Conservation (phyloP, 2,888 invertebrate genomes). For the Pachliopta kotzebuea region DNA sequence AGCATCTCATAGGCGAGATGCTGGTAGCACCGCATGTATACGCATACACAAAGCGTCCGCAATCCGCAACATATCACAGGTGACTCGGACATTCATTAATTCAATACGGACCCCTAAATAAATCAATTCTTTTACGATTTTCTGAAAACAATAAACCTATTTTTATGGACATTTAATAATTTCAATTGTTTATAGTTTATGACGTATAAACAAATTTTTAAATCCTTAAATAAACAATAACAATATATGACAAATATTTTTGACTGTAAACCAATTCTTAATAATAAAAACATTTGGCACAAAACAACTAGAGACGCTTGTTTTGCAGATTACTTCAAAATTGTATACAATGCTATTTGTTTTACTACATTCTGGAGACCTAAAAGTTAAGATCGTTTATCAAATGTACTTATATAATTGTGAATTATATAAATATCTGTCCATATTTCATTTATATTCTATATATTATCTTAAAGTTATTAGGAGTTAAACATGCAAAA, state of each 20-base stretch:
- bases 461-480: background rate
- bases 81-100: conserved; percentile 25
- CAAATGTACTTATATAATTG: background rate
- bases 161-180: background rate
- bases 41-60: conserved; percentile 39
- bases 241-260: too few species aligned
- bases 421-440: background rate
- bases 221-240: too few species aligned
- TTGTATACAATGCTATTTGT: background rate
- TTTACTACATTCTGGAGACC: too few species aligned
- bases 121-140: too few species aligned
- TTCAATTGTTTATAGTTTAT: background rate
- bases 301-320: background rate
- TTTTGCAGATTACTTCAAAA: background rate
- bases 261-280: background rate
- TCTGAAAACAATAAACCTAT: background rate
- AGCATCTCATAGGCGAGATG: conserved; percentile 62
- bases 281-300: background rate
- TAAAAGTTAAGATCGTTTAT: too few species aligned
- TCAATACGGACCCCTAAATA: too few species aligned
- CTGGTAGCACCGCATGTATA: conserved; percentile 50
- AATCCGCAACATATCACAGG: conserved; percentile 29
- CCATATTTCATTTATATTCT: too few species aligned
- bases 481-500: background rate
- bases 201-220: background rate